Evolutionary conservation across 2,113 vertebrate genomes (phyloP).

Genomic region (Antigone vipio): DNA sequence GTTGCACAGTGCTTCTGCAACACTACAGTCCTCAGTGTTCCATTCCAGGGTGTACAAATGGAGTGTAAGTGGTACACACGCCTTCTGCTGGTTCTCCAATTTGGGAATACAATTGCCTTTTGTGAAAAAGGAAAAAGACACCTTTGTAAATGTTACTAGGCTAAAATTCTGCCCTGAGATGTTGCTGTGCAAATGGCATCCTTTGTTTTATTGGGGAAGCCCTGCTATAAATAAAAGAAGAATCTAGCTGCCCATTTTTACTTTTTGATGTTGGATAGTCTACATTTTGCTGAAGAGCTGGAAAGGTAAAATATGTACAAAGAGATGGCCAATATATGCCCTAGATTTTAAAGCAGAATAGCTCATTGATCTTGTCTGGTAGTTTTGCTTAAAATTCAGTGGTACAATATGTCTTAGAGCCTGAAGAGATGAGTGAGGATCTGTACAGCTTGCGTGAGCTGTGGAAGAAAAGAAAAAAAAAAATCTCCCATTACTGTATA

Average conservation of each 20-base stretch:
- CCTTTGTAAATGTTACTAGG: neutral
- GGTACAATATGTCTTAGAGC: neutral
- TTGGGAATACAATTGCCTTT: neutral
- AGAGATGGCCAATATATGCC: neutral
- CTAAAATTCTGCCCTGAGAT: neutral
- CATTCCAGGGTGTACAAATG: neutral
- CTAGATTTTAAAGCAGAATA: constrained; percentile 50
- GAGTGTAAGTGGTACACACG: neutral
- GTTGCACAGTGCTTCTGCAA: neutral
- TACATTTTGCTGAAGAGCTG: neutral
- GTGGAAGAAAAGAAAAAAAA: neutral
- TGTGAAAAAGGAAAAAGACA: neutral
- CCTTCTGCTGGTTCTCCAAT: neutral
- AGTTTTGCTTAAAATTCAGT: constrained; percentile 43
- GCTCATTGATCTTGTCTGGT: constrained; percentile 18
- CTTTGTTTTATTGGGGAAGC: neutral
- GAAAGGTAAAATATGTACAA: constrained; percentile 1
- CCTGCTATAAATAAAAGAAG: neutral
- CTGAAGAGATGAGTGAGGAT: neutral
- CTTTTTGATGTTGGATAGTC: neutral
- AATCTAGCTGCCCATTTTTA: neutral
- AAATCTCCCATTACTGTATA: constrained; percentile 9
- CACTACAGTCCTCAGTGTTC: accelerated
- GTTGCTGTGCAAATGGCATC: neutral
- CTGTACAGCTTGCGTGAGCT: neutral